Evolutionary conservation across 92 coral and sea anemone genomes (phyloP), one percentile per base, ranked within the genome.

Genomic region (Phymanthus crucifer): DNA sequence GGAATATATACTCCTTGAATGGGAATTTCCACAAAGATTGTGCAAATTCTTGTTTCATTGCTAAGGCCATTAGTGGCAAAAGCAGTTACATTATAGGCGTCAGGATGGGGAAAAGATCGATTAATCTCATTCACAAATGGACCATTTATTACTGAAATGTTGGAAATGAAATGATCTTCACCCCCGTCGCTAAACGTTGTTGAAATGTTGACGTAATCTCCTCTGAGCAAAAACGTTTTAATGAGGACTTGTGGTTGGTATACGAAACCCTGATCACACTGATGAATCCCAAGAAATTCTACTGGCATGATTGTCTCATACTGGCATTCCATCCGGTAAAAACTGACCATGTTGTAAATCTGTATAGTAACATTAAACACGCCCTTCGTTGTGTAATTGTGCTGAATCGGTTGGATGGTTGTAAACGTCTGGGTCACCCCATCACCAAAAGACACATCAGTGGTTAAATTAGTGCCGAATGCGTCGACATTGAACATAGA

Each of bases 121-220:
- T 76, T 84, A 43, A 32, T 75, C 3, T 29, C 46, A 13, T 48
- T 40, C 0, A 29, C 46, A 66, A 70, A 21, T 14, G 37, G 46
- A 61, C 26, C 45, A 29, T 5, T 32, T n/a, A 4, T 40, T 32
- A 75, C 80, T 26, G 83, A 69, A 9, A 84, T 68, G 40, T 24
- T 70, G 45, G 75, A 73, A 24, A 75, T 6, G 24, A 66, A 66
- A 23, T 73, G 57, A 9, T 54, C 50, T 21, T 73, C 40, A n/a
- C 82, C 47, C 27, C 72, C 81, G 34, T 86, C 83, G 31, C 86
- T 82, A n/a, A 86, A 36, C 16, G 80, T 80, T 6, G 81, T 43
- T 18, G 71, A 56, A 34, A 80, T 54, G 66, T 80, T 37, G 10
- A 56, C 89, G 6, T 37, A 32, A 34, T 43, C 70, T 16, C 89